These are phyloP conservation scores for Armadillidium nasatum DNA, from an alignment of 1,140 invertebrate genomes.

Conservation along the genomic window DNA sequence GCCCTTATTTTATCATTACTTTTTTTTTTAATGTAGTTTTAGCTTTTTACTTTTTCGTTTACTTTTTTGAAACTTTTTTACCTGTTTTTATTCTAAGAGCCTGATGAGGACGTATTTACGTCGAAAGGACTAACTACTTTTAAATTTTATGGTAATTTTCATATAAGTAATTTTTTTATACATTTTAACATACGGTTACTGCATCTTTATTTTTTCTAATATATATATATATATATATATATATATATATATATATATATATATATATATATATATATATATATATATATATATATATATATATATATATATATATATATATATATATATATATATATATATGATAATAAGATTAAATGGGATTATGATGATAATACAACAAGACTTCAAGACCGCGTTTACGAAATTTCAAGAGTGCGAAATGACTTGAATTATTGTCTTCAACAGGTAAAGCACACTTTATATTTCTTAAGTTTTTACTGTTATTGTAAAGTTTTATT, in stretches of 20 bases:
- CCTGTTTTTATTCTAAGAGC: too few species aligned
- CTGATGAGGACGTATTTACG: too few species aligned
- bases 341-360: too few species aligned
- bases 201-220: neutral
- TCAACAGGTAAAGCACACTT: neutral
- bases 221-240: neutral
- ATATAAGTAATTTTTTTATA: neutral
- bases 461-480: too few species aligned
- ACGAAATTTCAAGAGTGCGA: neutral
- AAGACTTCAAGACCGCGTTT: neutral
- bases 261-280: neutral
- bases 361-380: neutral
- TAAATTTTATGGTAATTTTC: too few species aligned
- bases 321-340: neutral
- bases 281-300: neutral
- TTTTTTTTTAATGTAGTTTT: too few species aligned
- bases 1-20: too few species aligned
- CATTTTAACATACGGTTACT: neutral
- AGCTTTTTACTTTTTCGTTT: too few species aligned
- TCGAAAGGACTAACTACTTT: too few species aligned
- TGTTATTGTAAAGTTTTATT: too few species aligned
- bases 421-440: neutral
- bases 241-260: neutral
- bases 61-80: too few species aligned
- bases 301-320: neutral